These are phyloP conservation scores for Steinernema scapterisci DNA, from an alignment of 2,888 invertebrate species.

Conservation along the genomic window DNA sequence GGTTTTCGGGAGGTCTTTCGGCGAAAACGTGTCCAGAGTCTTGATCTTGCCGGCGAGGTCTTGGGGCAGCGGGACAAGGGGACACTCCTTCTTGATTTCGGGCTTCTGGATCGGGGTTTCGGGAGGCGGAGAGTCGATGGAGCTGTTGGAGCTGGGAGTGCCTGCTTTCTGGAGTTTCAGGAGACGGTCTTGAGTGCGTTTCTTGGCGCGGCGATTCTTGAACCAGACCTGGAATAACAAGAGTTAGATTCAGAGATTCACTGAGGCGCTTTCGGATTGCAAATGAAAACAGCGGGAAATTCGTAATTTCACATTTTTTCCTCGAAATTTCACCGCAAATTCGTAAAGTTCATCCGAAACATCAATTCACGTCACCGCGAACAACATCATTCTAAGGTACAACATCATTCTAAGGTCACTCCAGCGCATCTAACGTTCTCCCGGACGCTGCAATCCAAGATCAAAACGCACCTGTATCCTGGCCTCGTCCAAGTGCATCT, in stretches of 20 bases:
- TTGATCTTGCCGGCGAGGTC: background rate
- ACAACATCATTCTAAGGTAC: too few relatives aligned
- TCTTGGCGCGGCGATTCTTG: constrained; percentile 11
- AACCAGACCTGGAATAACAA: constrained; percentile 23
- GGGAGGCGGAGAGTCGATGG: constrained; percentile 17
- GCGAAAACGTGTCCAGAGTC: background rate
- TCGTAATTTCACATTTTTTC: too few relatives aligned
- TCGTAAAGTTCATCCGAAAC: too few relatives aligned
- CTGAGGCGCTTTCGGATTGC: too few relatives aligned
- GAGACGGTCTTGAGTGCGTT: background rate
- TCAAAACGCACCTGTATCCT: constrained; percentile 13
- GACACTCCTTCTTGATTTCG: constrained; percentile 11
- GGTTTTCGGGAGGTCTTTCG: background rate
- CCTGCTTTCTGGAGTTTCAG: background rate
- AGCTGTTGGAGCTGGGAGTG: constrained; percentile 20
- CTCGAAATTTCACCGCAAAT: too few relatives aligned
- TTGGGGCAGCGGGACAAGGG: constrained; percentile 1
- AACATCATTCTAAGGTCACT: too few relatives aligned
- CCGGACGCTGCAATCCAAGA: too few relatives aligned
- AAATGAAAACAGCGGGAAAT: too few relatives aligned
- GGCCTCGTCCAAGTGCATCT: background rate
- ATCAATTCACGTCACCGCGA: too few relatives aligned
- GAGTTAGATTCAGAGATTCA: too few relatives aligned
- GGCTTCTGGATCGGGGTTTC: background rate
- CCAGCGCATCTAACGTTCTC: too few relatives aligned